phyloP scores from a whole-genome alignment of 2,113 vertebrate genomes.

The Butorides virescens region DNA sequence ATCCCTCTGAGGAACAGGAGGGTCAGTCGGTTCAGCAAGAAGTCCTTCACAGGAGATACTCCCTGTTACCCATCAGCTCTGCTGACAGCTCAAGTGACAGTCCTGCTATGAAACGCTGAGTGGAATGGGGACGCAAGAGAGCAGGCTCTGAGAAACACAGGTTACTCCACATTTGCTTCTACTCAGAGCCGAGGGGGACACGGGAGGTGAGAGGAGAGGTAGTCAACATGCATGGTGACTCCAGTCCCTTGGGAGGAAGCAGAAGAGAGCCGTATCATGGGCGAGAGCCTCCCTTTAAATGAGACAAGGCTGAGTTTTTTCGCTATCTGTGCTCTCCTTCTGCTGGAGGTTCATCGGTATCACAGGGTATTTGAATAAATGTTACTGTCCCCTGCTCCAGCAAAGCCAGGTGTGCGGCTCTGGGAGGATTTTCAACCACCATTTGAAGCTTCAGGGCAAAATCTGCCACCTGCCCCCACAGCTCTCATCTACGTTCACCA shows the following conservation, averaged over 20 bases:
- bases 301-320: neutral
- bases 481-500: neutral
- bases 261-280: neutral
- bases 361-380: neutral
- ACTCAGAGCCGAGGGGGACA: neutral
- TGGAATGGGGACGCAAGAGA: neutral
- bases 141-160: neutral
- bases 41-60: neutral
- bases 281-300: neutral
- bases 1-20: neutral
- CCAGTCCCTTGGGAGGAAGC: neutral
- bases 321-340: no score
- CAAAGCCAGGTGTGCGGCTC: accelerated
- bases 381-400: accelerated
- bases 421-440: neutral
- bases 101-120: neutral
- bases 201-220: accelerated
- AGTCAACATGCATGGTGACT: no score
- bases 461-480: neutral
- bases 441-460: neutral
- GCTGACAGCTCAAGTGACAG: neutral
- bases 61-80: neutral
- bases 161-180: neutral
- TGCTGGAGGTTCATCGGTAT: neutral
- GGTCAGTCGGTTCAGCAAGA: neutral